Conservation (phyloP, 2,888 invertebrate genomes). For the Marronus borbonicus region DNA sequence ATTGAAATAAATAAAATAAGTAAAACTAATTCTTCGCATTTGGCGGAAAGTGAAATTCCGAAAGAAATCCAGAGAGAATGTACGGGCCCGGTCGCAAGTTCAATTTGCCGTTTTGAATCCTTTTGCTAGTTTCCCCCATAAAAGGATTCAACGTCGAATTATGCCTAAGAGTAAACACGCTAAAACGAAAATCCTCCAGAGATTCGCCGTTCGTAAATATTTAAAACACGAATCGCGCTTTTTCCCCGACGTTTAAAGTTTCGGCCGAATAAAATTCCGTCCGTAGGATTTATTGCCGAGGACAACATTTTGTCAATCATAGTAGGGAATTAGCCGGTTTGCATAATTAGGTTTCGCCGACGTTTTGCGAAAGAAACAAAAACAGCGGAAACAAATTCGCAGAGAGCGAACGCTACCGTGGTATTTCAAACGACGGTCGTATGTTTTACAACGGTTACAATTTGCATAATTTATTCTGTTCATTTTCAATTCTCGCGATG, state of each 20-base stretch:
- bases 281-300: background rate
- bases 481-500: constrained; percentile 41
- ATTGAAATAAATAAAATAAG: too few relatives aligned
- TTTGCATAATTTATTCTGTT: constrained; percentile 46
- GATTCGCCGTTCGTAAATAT: constrained; percentile 30
- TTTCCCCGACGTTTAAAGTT: constrained; percentile 28
- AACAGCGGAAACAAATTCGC: constrained; percentile 35
- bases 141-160: background rate
- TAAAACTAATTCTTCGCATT: too few relatives aligned
- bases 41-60: too few relatives aligned
- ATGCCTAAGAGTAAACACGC: background rate
- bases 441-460: constrained; percentile 35
- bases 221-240: constrained; percentile 26
- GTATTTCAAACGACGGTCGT: background rate
- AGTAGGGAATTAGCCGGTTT: constrained; percentile 41
- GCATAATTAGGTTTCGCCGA: constrained; percentile 39
- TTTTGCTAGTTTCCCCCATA: too few relatives aligned
- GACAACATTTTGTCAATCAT: constrained; percentile 41
- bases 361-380: constrained; percentile 45
- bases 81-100: too few relatives aligned
- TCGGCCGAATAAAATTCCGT: constrained; percentile 24
- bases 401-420: constrained; percentile 12
- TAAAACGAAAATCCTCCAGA: background rate
- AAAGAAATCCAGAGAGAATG: too few relatives aligned
- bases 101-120: too few relatives aligned